Percentiles rank a stretch among this genome's conserved stretches.
Conservation (phyloP, 2,888 invertebrate genomes). For the Lamellibrachia columna region DNA sequence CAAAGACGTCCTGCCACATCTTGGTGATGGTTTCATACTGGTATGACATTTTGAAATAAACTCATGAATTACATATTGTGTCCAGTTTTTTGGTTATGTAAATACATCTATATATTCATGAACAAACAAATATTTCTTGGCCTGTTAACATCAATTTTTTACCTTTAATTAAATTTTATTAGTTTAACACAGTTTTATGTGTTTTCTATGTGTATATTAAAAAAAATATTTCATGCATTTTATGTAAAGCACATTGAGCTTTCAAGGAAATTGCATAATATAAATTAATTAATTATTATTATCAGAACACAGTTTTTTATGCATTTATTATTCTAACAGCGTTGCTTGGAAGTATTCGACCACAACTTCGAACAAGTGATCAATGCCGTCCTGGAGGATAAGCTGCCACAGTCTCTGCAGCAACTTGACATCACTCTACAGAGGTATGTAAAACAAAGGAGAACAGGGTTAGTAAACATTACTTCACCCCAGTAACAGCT, state of each 20-base stretch:
- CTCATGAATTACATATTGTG: too few relatives aligned
- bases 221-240: too few relatives aligned
- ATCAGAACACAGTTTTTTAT: background rate
- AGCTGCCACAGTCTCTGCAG: constrained; percentile 69
- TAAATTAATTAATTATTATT: too few relatives aligned
- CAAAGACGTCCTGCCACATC: constrained; percentile 81
- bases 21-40: constrained; percentile 79
- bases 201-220: too few relatives aligned
- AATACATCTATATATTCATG: too few relatives aligned
- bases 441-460: constrained; percentile 42
- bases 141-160: background rate
- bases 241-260: too few relatives aligned
- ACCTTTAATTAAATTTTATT: too few relatives aligned
- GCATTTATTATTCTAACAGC: constrained; percentile 27
- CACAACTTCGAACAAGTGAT: constrained; percentile 81
- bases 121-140: background rate
- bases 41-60: constrained; percentile 54
- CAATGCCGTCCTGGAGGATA: constrained; percentile 83
- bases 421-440: constrained; percentile 52
- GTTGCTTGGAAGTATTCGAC: constrained; percentile 76
- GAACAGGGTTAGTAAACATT: background rate
- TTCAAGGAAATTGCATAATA: too few relatives aligned
- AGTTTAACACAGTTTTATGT: too few relatives aligned
- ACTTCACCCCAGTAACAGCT: background rate
- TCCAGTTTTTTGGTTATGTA: too few relatives aligned